Conservation (phyloP, 2,797 vertebrate genomes). For the Cynodonichthys magdalenae region DNA sequence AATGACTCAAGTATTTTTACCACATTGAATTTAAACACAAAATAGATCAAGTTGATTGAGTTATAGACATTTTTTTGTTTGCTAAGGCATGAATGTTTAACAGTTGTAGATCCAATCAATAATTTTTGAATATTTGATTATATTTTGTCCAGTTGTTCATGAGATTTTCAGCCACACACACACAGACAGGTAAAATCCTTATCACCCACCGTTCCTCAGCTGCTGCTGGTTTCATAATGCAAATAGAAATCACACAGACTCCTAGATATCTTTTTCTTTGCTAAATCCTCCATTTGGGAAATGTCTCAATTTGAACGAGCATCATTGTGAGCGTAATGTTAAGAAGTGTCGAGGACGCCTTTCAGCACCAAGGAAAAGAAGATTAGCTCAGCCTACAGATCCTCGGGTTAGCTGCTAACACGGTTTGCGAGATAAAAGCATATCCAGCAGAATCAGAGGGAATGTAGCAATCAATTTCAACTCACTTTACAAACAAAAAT, state of each 20-base stretch:
- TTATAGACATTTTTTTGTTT: too few species aligned
- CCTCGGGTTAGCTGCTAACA: slow-evolving; percentile 30
- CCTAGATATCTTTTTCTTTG: slow-evolving; percentile 13
- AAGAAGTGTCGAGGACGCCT: slow-evolving; percentile 14
- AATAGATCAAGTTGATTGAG: too few species aligned
- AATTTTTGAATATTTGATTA: slow-evolving; percentile 15
- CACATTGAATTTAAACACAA: too few species aligned
- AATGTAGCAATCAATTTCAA: slow-evolving; percentile 52
- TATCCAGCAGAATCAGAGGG: slow-evolving; percentile 35
- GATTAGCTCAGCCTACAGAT: slow-evolving; percentile 51
- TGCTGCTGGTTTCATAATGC: slow-evolving; percentile 6
- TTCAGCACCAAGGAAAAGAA: slow-evolving; percentile 43
- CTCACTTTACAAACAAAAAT: slow-evolving; percentile 47
- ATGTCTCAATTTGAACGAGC: slow-evolving; percentile 26
- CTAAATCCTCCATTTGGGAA: slow-evolving; percentile 24
- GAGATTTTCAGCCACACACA: too few species aligned
- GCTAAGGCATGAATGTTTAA: too few species aligned
- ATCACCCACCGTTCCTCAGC: too few species aligned
- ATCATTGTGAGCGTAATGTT: slow-evolving; percentile 15
- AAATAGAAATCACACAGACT: slow-evolving; percentile 12
- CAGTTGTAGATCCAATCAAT: too few species aligned
- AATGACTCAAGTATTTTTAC: too few species aligned
- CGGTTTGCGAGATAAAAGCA: slow-evolving; percentile 44
- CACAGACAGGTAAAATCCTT: too few species aligned
- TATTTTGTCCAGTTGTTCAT: not conserved